Percentiles rank a stretch among this genome's conserved stretches.
phyloP scores from a whole-genome alignment of 2,113 vertebrate genomes.

The Chroicocephalus ridibundus region DNA sequence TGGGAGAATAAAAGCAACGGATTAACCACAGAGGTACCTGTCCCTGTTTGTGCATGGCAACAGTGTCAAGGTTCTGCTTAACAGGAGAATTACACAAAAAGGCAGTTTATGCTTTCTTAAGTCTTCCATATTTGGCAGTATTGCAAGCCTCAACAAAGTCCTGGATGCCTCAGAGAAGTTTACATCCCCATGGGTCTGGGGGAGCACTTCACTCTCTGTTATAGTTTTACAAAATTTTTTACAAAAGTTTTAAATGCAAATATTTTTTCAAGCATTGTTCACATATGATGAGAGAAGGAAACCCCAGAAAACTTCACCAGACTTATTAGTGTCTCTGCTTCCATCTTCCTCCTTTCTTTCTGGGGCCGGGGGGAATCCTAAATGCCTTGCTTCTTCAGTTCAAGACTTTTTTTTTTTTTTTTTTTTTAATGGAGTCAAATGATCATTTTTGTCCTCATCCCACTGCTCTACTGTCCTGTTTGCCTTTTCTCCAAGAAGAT shows the following conservation, averaged over 20 bases:
- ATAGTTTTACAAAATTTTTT: neutral
- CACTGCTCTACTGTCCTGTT: neutral
- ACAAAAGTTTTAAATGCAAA: neutral
- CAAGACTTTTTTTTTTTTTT: neutral
- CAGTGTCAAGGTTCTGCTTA: constrained; percentile 41
- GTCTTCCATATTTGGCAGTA: constrained; percentile 25
- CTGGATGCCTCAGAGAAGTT: neutral
- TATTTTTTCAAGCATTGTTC: neutral
- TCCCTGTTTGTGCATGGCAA: constrained; percentile 12
- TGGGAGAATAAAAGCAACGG: constrained; percentile 57
- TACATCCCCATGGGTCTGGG: neutral
- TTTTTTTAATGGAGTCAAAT: neutral
- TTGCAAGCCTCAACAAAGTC: constrained; percentile 55
- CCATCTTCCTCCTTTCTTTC: neutral
- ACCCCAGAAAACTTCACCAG: neutral
- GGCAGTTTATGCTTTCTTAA: constrained; percentile 32
- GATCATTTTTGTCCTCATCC: neutral
- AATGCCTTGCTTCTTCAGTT: neutral
- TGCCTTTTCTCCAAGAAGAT: neutral
- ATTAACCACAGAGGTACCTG: constrained; percentile 61
- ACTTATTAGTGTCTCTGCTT: neutral
- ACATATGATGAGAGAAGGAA: neutral
- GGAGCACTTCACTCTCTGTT: neutral
- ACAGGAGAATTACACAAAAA: constrained; percentile 31
- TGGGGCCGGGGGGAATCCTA: too few species aligned